A percentile compares a stretch with the other conserved stretches of the same genome.
These are phyloP conservation scores for Nephrocerus scutellatus DNA, from an alignment of 2,888 invertebrate species.

Conservation along the genomic window DNA sequence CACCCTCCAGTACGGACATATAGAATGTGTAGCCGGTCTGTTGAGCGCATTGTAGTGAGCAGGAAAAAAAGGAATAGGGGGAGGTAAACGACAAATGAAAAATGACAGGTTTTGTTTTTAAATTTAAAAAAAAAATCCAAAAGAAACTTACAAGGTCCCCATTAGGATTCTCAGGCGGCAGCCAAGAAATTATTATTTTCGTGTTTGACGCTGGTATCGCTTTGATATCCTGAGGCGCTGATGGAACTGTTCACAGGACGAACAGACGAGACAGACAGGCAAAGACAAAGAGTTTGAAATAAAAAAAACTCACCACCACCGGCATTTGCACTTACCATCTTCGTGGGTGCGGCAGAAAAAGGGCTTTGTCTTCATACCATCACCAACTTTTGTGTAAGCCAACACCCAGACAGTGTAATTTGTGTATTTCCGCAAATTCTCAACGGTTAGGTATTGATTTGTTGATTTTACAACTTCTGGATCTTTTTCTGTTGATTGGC, in stretches of 20 bases:
- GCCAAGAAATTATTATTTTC: conserved; percentile 83
- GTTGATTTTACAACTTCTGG: conserved; percentile 64
- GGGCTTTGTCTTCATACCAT: conserved; percentile 77
- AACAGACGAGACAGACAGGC: conserved; percentile 1
- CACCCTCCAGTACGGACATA: conserved; percentile 71
- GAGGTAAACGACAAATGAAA: background rate
- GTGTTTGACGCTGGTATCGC: conserved; percentile 79
- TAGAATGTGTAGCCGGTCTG: conserved; percentile 70
- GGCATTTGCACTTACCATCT: conserved; percentile 59
- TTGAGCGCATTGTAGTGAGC: background rate
- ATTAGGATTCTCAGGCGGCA: conserved; percentile 76
- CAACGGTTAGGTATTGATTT: conserved; percentile 52
- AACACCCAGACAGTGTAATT: conserved; percentile 88
- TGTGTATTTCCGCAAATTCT: conserved; percentile 74
- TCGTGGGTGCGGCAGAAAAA: conserved; percentile 83
- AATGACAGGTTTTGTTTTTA: background rate
- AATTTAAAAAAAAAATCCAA: too few relatives aligned
- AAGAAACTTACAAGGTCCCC: conserved; percentile 64
- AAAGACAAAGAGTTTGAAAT: conserved; percentile 13
- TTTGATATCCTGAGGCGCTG: conserved; percentile 84
- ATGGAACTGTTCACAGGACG: conserved; percentile 60
- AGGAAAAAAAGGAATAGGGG: background rate
- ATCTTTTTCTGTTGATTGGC: conserved; percentile 56
- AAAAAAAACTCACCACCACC: conserved; percentile 19
- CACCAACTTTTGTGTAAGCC: conserved; percentile 83